Evolutionary conservation across 2,113 vertebrate species (phyloP).

Genomic region (Anarrhichthys ocellatus): DNA sequence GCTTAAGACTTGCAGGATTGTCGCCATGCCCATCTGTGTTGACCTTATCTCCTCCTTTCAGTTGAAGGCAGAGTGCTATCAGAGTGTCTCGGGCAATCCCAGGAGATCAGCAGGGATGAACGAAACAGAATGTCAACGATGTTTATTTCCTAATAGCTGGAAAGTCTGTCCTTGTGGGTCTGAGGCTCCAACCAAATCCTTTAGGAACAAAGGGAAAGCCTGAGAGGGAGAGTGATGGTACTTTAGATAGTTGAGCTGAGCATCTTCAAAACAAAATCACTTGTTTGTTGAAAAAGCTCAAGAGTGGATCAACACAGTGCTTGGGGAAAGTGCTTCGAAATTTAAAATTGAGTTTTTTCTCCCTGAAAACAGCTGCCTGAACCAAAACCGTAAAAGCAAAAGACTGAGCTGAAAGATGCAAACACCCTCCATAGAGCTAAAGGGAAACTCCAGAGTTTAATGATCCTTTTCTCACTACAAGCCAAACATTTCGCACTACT

Average conservation of each 20-base stretch:
- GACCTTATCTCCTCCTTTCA: conserved; percentile 51
- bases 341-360: background rate
- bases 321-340: conserved; percentile 3
- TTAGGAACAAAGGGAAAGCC: background rate
- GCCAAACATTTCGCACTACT: background rate
- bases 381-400: background rate
- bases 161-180: conserved; percentile 9
- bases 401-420: background rate
- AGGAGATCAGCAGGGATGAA: conserved; percentile 39
- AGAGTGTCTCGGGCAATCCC: conserved; percentile 33
- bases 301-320: background rate
- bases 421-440: background rate
- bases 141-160: conserved; percentile 46
- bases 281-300: conserved; percentile 15
- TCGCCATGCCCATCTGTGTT: conserved; percentile 17
- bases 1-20: conserved; percentile 13
- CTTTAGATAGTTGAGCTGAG: conserved; percentile 29
- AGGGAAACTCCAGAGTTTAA: background rate
- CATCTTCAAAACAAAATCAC: conserved; percentile 36
- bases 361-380: background rate
- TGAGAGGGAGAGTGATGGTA: conserved; percentile 8
- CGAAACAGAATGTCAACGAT: conserved; percentile 55
- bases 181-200: conserved; percentile 22
- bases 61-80: conserved; percentile 35
- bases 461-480: background rate